phyloP scores from a whole-genome alignment of 1,140 invertebrate species.

The Anadara kagoshimensis region DNA sequence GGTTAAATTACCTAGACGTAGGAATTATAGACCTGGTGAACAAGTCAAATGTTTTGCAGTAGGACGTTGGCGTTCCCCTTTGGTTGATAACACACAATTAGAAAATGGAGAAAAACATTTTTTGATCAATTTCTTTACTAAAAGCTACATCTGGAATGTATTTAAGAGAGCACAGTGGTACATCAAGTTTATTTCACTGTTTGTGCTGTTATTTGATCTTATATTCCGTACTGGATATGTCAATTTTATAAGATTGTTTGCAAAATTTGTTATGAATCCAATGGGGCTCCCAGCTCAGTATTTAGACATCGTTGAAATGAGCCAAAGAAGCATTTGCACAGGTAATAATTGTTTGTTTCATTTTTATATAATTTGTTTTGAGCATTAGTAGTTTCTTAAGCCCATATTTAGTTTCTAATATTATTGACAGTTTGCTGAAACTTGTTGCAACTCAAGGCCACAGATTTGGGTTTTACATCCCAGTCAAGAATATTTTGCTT shows the following conservation, averaged over 20 bases:
- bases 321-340: slow-evolving; percentile 59
- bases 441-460: too few relatives aligned
- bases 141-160: slow-evolving; percentile 48
- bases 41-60: slow-evolving; percentile 26
- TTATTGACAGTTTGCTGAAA: too few relatives aligned
- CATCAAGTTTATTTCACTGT: slow-evolving; percentile 48
- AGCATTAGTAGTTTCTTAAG: too few relatives aligned
- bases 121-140: slow-evolving; percentile 59
- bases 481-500: too few relatives aligned
- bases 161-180: slow-evolving; percentile 59
- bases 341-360: slow-evolving; percentile 34
- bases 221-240: slow-evolving; percentile 47
- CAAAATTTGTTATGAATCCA: slow-evolving; percentile 46
- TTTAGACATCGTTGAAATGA: slow-evolving; percentile 58
- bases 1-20: slow-evolving; percentile 46
- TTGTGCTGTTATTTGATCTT: slow-evolving; percentile 52
- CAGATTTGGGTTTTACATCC: too few relatives aligned
- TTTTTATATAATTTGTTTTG: too few relatives aligned
- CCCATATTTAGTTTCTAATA: too few relatives aligned
- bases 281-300: slow-evolving; percentile 56
- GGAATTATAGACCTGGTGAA: slow-evolving; percentile 50
- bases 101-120: slow-evolving; percentile 45
- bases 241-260: slow-evolving; percentile 56
- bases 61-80: not conserved
- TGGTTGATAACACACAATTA: not conserved